Conservation (phyloP, 2,888 invertebrate genomes). For the Diplolepis rosae region DNA sequence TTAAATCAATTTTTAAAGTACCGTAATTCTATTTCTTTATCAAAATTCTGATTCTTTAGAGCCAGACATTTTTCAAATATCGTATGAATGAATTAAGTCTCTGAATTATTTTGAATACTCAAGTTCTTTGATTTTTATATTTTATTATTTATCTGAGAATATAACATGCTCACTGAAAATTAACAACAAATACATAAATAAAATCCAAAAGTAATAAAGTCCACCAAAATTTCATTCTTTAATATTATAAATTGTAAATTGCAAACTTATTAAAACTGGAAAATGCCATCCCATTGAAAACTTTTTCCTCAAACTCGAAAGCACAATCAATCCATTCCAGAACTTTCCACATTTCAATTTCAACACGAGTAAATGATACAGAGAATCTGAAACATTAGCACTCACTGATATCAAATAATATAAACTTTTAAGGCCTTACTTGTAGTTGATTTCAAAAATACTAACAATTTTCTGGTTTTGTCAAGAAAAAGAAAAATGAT, state of each 20-base stretch:
- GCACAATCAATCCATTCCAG: background rate
- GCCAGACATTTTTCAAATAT: no score
- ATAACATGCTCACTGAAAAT: no score
- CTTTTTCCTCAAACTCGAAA: conserved; percentile 9
- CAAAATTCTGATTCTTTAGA: no score
- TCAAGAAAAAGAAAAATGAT: background rate
- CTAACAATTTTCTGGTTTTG: background rate
- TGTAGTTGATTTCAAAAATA: background rate
- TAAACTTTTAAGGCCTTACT: no score
- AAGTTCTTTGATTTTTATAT: no score
- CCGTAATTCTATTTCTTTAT: no score
- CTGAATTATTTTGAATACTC: no score
- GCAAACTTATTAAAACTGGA: background rate
- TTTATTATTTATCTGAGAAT: no score
- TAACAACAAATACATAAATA: no score
- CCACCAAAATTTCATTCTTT: background rate
- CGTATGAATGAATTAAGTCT: no score
- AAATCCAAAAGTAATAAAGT: no score
- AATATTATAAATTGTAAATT: background rate
- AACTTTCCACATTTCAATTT: conserved; percentile 21
- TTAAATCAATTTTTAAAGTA: no score
- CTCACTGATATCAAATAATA: background rate
- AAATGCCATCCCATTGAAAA: background rate
- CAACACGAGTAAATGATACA: background rate
- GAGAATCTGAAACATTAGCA: background rate